Base-by-base conservation (phyloP, 2,113 vertebrate species). In the Cyprinus carpio region DNA sequence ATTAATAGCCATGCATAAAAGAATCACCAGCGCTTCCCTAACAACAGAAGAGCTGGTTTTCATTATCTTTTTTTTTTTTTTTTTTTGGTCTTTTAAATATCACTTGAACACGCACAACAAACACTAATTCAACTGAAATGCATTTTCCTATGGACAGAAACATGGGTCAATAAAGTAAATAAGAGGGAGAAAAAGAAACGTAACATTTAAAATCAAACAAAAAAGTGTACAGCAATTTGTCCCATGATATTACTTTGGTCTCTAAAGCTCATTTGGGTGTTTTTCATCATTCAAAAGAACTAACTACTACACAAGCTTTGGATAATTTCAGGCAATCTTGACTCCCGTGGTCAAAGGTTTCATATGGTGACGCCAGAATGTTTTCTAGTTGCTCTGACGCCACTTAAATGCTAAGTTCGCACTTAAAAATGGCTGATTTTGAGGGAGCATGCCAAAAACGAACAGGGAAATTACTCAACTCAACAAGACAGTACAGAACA, bases 401-500 rank as follows among this genome's bases (percentile, higher is more conserved):
- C 51, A 46, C 58, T 18, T 10, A 25, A 27, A 43, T 77, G 54
- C 65, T 81, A 40, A 65, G 12, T 20, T 25, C 58, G 37, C 56
- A 23, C 58, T 34, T 64, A 49, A 77, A 51, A 12, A 60, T 12
- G 18, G 23, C 37, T 34, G 13, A 13, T 77, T 58, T 49, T 83
- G 37, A 86, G 77, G 72, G 74, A 87, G 64, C 88, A 91, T 91
- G 90, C 90, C 74, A 67, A 64, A 54, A 79, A 65, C 29, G 0
- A 76, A 81, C 65, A 71, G 60, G 37, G 23, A 54, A 84, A 71
- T 13, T 84, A 79, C 84, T 46, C n/a, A 78, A 89, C 86, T 77
- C 65, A 81, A 87, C 72, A 54, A 85, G 95, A 95, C 94, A 93
- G 95, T 95, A 95, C 96, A 95, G 95, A 95, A 96, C 94, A 92